Evolutionary conservation across 1,140 invertebrate species (phyloP).

Genomic region (Idris sp.): DNA sequence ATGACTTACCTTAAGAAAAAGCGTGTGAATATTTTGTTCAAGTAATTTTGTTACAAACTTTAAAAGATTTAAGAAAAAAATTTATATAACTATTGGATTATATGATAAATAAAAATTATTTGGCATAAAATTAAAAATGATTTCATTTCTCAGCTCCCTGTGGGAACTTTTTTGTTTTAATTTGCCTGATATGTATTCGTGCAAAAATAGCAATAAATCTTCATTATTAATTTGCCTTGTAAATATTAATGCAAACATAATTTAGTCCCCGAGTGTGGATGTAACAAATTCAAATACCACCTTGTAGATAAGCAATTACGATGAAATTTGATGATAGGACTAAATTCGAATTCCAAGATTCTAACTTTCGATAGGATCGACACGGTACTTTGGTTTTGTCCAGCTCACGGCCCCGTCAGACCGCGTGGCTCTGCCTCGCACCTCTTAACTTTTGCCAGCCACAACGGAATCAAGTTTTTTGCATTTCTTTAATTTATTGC

Average conservation of each 20-base stretch:
- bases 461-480: conserved; percentile 34
- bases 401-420: conserved; percentile 47
- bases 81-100: no score
- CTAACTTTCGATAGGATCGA: conserved; percentile 67
- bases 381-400: conserved; percentile 60
- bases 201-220: conserved; percentile 25
- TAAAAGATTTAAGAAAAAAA: no score
- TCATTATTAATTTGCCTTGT: conserved; percentile 37
- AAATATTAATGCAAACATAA: conserved; percentile 47
- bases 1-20: no score
- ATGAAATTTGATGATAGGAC: conserved; percentile 73
- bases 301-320: conserved; percentile 76
- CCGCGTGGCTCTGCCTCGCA: conserved; percentile 58
- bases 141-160: no score
- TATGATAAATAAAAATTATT: no score
- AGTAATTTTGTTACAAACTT: no score
- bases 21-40: no score
- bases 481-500: conserved; percentile 36
- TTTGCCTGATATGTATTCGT: neutral
- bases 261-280: conserved; percentile 32
- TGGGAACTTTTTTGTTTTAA: no score
- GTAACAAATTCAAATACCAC: conserved; percentile 57
- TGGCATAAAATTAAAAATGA: no score
- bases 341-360: conserved; percentile 74
- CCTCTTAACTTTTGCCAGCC: conserved; percentile 17